phyloP scores from a whole-genome alignment of 2,797 vertebrate genomes.

The Benthosema pterotum region DNA sequence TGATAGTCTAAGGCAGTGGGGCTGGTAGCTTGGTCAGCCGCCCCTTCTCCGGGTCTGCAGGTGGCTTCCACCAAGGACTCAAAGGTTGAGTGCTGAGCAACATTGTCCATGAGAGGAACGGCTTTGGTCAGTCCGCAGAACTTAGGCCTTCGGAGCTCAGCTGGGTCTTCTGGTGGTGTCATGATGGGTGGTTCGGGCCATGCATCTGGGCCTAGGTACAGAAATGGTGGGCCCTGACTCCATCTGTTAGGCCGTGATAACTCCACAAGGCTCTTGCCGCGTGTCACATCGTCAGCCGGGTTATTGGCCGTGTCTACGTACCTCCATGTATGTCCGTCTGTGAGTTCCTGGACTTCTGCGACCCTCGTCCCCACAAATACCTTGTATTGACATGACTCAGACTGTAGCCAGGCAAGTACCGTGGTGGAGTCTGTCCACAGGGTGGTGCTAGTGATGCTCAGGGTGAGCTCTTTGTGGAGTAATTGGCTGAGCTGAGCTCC shows the following conservation, averaged over 20 bases:
- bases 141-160: too few relatives aligned
- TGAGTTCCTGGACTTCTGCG: background rate
- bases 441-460: background rate
- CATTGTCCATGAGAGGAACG: too few relatives aligned
- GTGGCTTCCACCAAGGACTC: background rate
- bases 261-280: background rate
- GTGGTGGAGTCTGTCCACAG: conserved; percentile 16
- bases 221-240: conserved; percentile 6
- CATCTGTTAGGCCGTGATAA: background rate
- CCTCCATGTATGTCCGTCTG: background rate
- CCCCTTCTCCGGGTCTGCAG: background rate
- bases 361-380: too few relatives aligned
- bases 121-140: too few relatives aligned
- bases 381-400: background rate
- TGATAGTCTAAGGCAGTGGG: too few relatives aligned
- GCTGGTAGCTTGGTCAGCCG: too few relatives aligned
- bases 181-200: too few relatives aligned
- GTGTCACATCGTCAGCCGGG: conserved; percentile 9
- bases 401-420: conserved; percentile 7
- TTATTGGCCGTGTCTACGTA: background rate
- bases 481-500: conserved; percentile 15
- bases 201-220: background rate
- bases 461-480: conserved; percentile 6
- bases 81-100: conserved; percentile 5
- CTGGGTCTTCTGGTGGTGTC: too few relatives aligned